These are phyloP conservation scores for Bucco capensis DNA, from an alignment of 2,113 vertebrate species.

Conservation along the genomic window DNA sequence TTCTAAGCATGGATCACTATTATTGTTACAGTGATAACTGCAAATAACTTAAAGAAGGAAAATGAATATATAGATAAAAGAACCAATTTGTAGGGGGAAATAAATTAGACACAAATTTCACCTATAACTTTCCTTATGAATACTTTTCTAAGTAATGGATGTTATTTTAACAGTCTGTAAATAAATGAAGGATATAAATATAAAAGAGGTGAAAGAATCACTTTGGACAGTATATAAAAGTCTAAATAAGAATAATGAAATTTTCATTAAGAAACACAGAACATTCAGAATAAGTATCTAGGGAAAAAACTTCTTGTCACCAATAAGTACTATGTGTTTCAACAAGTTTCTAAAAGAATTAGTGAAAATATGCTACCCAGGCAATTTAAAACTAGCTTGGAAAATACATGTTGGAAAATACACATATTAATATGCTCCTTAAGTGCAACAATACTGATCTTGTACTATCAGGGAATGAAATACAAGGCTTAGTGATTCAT, in stretches of 20 bases:
- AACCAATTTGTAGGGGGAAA: neutral
- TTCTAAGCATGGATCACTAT: neutral
- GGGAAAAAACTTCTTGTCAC: neutral
- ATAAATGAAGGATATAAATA: neutral
- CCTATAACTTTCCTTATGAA: neutral
- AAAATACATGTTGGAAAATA: neutral
- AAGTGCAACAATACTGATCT: neutral
- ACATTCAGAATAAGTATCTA: neutral
- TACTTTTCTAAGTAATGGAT: neutral
- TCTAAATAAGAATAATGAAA: neutral
- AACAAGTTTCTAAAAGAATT: neutral
- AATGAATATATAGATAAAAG: neutral
- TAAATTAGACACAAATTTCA: neutral
- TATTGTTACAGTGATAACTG: neutral
- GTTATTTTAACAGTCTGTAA: neutral
- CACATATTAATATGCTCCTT: neutral
- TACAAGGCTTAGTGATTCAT: neutral
- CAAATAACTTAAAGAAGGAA: neutral
- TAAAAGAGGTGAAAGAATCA: neutral
- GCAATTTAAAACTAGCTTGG: neutral
- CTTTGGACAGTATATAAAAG: neutral
- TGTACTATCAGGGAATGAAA: neutral
- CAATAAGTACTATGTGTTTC: neutral
- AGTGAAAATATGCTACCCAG: neutral
- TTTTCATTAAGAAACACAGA: neutral